A percentile compares a stretch with the other conserved stretches of the same genome.
Conservation (phyloP, 2,113 vertebrate species). For the Sminthopsis crassicaudata region DNA sequence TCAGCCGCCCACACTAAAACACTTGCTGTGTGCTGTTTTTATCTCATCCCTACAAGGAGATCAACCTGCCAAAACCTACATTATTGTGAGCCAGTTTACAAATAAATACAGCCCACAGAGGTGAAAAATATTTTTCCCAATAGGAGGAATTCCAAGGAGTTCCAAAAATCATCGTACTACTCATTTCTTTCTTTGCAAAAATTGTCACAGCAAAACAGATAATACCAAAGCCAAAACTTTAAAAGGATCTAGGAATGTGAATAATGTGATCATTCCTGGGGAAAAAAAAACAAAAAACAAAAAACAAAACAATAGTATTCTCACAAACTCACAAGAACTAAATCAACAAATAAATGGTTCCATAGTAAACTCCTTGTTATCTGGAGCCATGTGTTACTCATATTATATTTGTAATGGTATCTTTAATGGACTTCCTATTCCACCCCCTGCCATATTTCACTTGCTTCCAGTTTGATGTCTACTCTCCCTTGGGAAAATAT, state of each 20-base stretch:
- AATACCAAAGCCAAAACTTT: neutral
- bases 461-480: too few species aligned
- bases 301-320: neutral
- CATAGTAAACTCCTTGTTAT: neutral
- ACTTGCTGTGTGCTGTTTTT: neutral
- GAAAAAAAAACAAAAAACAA: too few species aligned
- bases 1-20: neutral
- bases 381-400: neutral
- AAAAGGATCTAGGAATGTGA: neutral
- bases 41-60: neutral
- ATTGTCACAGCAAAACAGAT: neutral
- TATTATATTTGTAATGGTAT: neutral
- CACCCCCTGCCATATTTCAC: too few species aligned
- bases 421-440: too few species aligned
- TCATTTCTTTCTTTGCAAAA: neutral
- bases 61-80: neutral
- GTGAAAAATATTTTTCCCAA: neutral
- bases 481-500: too few species aligned
- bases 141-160: neutral
- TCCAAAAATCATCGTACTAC: neutral
- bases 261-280: neutral
- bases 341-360: neutral
- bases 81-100: neutral
- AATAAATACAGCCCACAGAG: neutral
- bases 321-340: neutral